Conservation (phyloP, 1,140 invertebrate species). For the Manduca sexta region DNA sequence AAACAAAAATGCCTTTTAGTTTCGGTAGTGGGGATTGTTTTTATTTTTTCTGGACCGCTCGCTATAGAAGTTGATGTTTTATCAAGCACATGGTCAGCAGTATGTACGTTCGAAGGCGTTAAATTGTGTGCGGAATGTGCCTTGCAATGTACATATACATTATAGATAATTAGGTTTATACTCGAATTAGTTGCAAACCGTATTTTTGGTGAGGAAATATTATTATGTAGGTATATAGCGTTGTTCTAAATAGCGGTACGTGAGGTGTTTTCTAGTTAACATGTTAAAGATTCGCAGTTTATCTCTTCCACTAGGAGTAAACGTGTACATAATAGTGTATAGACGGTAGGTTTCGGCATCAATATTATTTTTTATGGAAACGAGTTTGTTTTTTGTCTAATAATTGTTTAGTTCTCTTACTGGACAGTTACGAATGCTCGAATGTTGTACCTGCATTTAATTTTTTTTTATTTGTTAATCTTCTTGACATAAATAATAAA, state of each 20-base stretch:
- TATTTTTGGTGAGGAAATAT: conserved; percentile 70
- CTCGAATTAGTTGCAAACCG: conserved; percentile 73
- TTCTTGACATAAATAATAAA: conserved; percentile 67
- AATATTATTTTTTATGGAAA: conserved; percentile 51
- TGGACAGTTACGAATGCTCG: conserved; percentile 72
- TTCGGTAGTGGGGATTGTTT: background rate
- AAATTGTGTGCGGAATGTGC: conserved; percentile 74
- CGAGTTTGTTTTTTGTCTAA: conserved; percentile 62
- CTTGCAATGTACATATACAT: conserved; percentile 70
- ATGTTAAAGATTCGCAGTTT: conserved; percentile 71
- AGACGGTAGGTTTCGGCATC: conserved; percentile 47
- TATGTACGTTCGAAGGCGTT: conserved; percentile 61
- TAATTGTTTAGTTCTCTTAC: conserved; percentile 67
- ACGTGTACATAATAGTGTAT: conserved; percentile 60
- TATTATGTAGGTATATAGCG: conserved; percentile 59
- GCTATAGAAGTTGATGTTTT: conserved; percentile 54
- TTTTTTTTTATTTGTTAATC: conserved; percentile 68
- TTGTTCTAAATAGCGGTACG: conserved; percentile 63
- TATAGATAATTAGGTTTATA: conserved; percentile 68
- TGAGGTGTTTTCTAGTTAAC: conserved; percentile 55
- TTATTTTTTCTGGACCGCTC: conserved; percentile 35
- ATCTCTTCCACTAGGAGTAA: conserved; percentile 69
- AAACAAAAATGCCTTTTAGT: conserved; percentile 5
- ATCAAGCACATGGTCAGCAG: conserved; percentile 64
- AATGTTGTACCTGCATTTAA: conserved; percentile 75